Evolutionary conservation across 1,140 invertebrate genomes (phyloP).

Genomic region (Tetramorium alpestre): DNA sequence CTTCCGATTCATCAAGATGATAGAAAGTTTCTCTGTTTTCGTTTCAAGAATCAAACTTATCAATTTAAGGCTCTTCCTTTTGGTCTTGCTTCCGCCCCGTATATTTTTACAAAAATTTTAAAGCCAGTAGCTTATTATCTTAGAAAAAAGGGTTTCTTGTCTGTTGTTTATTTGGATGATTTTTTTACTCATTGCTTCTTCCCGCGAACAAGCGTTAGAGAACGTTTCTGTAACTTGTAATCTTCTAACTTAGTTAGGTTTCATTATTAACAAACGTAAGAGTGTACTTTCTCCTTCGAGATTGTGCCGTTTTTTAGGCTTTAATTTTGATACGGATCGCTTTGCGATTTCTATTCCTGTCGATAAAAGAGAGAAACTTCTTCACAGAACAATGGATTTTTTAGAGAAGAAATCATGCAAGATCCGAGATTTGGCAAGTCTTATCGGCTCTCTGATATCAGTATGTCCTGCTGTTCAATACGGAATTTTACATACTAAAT

Average conservation of each 20-base stretch:
- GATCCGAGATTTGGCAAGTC: constrained; percentile 56
- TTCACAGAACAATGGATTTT: neutral
- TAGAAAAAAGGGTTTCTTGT: neutral
- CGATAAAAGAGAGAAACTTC: neutral
- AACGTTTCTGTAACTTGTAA: neutral
- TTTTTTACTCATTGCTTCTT: neutral
- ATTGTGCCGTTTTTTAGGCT: neutral
- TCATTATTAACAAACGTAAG: constrained; percentile 24
- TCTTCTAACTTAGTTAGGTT: constrained; percentile 36
- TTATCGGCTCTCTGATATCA: constrained; percentile 47
- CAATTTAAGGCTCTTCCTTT: neutral
- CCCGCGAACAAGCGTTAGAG: neutral
- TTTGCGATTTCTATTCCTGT: neutral
- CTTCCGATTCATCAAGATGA: neutral
- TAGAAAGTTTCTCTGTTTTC: neutral
- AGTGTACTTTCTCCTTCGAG: neutral
- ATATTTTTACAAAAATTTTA: neutral
- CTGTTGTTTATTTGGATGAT: constrained; percentile 38
- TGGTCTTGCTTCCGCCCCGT: neutral
- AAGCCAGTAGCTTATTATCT: neutral
- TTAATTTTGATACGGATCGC: neutral
- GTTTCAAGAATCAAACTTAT: neutral
- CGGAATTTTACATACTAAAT: constrained; percentile 63
- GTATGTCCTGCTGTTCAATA: constrained; percentile 61
- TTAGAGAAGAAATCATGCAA: neutral